Conservation (phyloP, 30 jellyfish, hydroid and myxozoan genomes). For the Turritopsis rubra region DNA sequence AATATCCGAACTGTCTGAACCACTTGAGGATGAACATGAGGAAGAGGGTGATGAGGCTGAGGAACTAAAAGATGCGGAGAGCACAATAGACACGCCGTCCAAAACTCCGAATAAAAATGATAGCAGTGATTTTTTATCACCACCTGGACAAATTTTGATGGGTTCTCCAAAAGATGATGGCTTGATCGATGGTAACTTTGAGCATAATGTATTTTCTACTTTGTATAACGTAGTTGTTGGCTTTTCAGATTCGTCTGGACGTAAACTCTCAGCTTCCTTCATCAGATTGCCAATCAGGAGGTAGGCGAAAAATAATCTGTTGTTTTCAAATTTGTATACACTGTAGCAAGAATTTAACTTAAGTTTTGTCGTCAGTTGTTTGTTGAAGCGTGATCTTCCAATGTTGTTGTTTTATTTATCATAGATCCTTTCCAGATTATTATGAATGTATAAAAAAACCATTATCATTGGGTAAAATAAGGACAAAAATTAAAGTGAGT, state of each 20-base stretch:
- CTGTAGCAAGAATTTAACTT: too few species aligned
- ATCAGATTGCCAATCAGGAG: slow-evolving; percentile 80
- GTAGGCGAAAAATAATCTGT: too few species aligned
- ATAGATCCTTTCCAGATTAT: slow-evolving; percentile 72
- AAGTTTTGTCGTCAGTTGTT: too few species aligned
- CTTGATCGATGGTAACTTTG: slow-evolving; percentile 13
- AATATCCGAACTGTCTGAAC: slow-evolving; percentile 13
- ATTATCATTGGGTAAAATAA: slow-evolving; percentile 52
- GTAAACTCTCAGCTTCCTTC: slow-evolving; percentile 79
- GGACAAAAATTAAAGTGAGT: slow-evolving; percentile 64
- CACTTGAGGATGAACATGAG: not conserved
- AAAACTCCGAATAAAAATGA: not conserved
- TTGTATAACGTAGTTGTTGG: slow-evolving; percentile 60
- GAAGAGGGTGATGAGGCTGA: slow-evolving; percentile 3
- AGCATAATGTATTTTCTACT: slow-evolving; percentile 22
- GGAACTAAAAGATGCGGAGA: not conserved
- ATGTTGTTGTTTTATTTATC: too few species aligned
- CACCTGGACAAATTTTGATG: not conserved
- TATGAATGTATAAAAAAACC: slow-evolving; percentile 76
- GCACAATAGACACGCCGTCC: slow-evolving; percentile 5
- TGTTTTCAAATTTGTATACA: not conserved
- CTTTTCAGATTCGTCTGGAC: slow-evolving; percentile 60
- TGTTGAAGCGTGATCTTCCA: too few species aligned
- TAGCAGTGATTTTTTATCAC: not conserved
- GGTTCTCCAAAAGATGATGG: slow-evolving; percentile 33